Evolutionary conservation across 2,797 vertebrate species (phyloP), one percentile per base, ranked within the genome.

Genomic region (Premnoplex brunnescens): DNA sequence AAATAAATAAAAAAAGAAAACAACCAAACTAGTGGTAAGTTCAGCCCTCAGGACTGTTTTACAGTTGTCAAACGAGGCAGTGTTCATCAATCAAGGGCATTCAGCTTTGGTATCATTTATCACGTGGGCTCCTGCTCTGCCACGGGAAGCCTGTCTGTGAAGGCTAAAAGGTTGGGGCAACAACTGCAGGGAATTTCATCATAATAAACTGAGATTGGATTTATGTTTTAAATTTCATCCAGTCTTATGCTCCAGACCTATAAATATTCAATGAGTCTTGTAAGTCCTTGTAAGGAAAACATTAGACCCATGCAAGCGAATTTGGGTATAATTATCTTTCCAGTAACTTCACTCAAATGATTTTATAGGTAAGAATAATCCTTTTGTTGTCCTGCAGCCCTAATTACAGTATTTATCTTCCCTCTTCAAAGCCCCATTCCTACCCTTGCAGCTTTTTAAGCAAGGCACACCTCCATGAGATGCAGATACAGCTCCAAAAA

Each of bases 231-330:
- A 30, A 92, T 92, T 82, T 67, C 69, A 81, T 17, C 62, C 66
- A 39, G 39, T 27, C 62, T n/a, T 58, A 2, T n/a, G 41, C 48
- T 85, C 39, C 71, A 52, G 76, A 51, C 2, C 89, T 68, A 91
- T 95, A 95, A 96, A 96, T 97, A 96, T 92, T 95, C 93, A 85
- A 83, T 66, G 69, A 94, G 68, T 64, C 87, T 89, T 87, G 43
- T 63, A 85, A 77, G 89, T 58, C 93, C 87, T 91, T 81, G 78
- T 83, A 77, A 93, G 88, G 79, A 85, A 94, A 96, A 89, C 73
- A 96, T 46, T 69, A 93, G 91, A 75, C 39, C 75, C 55, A 54
- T 91, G 82, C 92, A 92, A 49, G 76, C 39, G 34, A 55, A 88
- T 88, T 94, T 24, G 69, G 87, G 66, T 91, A 19, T 85, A 95